These are phyloP conservation scores for Amblyjoppa proteus DNA, from an alignment of 2,888 invertebrate species.

Conservation along the genomic window DNA sequence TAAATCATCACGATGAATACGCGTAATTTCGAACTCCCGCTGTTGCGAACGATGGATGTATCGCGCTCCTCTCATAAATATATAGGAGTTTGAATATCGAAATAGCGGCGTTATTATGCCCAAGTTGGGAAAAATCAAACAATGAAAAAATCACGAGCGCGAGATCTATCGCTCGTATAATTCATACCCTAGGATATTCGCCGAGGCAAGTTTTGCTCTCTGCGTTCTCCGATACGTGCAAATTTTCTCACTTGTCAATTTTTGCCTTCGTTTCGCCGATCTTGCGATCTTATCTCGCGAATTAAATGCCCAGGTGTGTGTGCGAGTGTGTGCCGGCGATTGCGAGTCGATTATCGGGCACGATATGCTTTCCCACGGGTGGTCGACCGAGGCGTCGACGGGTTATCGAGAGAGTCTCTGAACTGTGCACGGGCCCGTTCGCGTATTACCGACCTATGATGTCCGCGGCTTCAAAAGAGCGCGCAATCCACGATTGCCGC, in stretches of 20 bases:
- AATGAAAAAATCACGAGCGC: constrained; percentile 4
- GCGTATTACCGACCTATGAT: constrained; percentile 9
- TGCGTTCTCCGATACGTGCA: constrained; percentile 23
- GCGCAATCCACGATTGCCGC: constrained; percentile 8
- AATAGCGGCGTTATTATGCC: neutral
- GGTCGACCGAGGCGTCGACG: constrained; percentile 21
- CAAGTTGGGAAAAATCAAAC: neutral
- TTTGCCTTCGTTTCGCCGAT: constrained; percentile 27
- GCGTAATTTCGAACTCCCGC: constrained; percentile 4
- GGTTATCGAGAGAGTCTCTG: constrained; percentile 35
- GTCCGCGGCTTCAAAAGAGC: constrained; percentile 12
- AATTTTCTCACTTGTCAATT: constrained; percentile 22
- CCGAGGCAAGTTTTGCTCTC: neutral
- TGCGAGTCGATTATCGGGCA: constrained; percentile 28
- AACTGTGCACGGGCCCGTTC: constrained; percentile 15
- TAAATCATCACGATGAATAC: constrained; percentile 38
- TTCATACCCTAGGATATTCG: constrained; percentile 3
- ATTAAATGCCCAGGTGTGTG: constrained; percentile 17
- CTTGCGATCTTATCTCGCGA: constrained; percentile 16
- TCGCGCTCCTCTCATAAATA: constrained; percentile 17
- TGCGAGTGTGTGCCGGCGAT: neutral
- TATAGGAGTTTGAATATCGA: constrained; percentile 7
- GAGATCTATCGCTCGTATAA: constrained; percentile 18
- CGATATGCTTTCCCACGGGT: constrained; percentile 30
- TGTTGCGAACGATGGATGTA: constrained; percentile 25